Base-by-base conservation (phyloP, 2,888 invertebrate species). In the Tetrapedia diversipes region DNA sequence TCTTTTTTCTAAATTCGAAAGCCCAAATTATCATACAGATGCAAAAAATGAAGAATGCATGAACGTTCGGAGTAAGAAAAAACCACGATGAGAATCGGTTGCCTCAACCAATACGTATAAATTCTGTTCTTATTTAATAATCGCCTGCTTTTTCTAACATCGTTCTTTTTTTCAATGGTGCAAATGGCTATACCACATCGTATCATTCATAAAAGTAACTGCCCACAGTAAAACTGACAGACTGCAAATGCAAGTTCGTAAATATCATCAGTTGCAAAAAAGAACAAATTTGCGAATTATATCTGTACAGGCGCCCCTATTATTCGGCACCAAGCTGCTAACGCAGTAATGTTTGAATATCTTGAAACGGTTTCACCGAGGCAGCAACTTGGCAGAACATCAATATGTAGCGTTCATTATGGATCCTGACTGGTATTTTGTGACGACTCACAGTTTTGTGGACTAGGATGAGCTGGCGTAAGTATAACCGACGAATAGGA, bases 341-440 rank as follows among this genome's bases (percentile, higher is more conserved):
- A 67, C 77, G 67, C 85, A 77, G 82, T 81, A 68, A 83, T 77
- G 77, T 83, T 77, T 78, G 80, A 79, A 76, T 79, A 82, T 79
- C 81, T 75, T 78, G 79, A 83, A 85, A 81, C 81, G 67, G 70
- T 86, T 84, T 85, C 81, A 86, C 85, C 77, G 86, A 84, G 86
- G 79, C 87, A 86, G 84, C 84, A 79, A 85, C 83, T 81, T 84
- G 83, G 79, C 77, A 73, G 72, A 81, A 81, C 77, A 65, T 77
- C 73, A 63, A 72, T 54, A 54, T 81, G 85, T 78, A 86, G 81
- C 82, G 78, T 89, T 89, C 90, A 91, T 90, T 91, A 90, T 90
- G 89, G 89, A 89, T 91, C 90, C 88, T 90, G 91, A 79, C 84
- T 90, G 61, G 85, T 88, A 77, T 87, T 89, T 81, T 90, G 88